These are phyloP conservation scores for Mimumesa dahlbomi DNA, from an alignment of 2,888 invertebrate species.

Conservation along the genomic window DNA sequence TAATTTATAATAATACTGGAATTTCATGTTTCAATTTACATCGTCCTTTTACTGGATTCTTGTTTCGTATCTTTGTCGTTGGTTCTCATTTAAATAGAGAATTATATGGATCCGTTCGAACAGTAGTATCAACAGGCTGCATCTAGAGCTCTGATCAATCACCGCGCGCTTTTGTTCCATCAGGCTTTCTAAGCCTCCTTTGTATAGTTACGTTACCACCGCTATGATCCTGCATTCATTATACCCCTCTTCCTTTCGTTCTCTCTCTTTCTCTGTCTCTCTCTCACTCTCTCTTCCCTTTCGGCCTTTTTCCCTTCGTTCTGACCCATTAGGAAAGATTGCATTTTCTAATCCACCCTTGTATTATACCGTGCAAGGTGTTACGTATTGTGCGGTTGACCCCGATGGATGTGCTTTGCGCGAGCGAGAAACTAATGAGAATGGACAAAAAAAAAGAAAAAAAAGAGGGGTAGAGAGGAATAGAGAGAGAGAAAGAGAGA, in stretches of 20 bases:
- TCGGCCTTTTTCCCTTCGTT: constrained; percentile 49
- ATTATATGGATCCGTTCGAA: constrained; percentile 67
- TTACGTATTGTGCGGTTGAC: constrained; percentile 53
- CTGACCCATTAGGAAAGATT: constrained; percentile 75
- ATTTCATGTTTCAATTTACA: too few species aligned
- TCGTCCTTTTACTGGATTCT: too few species aligned
- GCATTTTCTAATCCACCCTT: constrained; percentile 70
- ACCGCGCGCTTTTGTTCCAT: constrained; percentile 75
- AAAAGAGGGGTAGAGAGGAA: background rate
- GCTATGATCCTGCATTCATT: constrained; percentile 74
- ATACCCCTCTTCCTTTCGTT: constrained; percentile 58
- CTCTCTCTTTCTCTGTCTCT: constrained; percentile 14
- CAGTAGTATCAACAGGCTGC: constrained; percentile 75
- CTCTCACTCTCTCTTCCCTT: constrained; percentile 31
- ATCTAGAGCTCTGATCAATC: constrained; percentile 77
- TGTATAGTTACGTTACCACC: constrained; percentile 72
- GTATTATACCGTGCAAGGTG: constrained; percentile 47
- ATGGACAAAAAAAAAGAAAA: too few species aligned
- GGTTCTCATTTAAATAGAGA: constrained; percentile 43
- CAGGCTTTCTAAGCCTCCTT: constrained; percentile 72
- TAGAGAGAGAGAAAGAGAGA: background rate
- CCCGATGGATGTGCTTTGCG: constrained; percentile 51
- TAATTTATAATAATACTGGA: too few species aligned
- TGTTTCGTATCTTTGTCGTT: constrained; percentile 39
- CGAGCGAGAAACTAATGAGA: constrained; percentile 18